Evolutionary conservation across 2,113 vertebrate species (phyloP), one percentile per base, ranked within the genome.

Genomic region (Silurus glanis): DNA sequence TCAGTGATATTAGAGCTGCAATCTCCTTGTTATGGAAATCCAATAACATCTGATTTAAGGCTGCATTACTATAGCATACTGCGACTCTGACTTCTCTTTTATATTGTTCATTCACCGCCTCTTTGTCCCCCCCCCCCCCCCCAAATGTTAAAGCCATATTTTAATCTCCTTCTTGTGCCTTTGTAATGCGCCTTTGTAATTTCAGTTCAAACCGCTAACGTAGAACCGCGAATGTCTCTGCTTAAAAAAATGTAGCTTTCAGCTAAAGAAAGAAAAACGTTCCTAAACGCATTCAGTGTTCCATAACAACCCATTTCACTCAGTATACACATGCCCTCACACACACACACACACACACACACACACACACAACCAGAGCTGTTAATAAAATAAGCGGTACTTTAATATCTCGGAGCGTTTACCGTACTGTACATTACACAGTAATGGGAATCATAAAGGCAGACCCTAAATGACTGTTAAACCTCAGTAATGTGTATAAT

Each of bases 31-130:
- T 82, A 47, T 37, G 58, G 79, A 75, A 85, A 82, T 59, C 17
- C 79, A 85, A 69, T 85, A 82, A 88, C 59, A 78, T 49, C 72
- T 56, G 25, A 85, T 85, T 85, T 82, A 58, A 76, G 71, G 69
- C 66, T 72, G 37, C 17, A 64, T 55, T 17, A 28, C n/a, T 76
- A 53, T 51, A 13, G 5, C 28, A 19, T 47, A 71, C 45, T 74
- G 55, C 55, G 59, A 59, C 76, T 61, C 82, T 87, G 23, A 67
- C 49, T 66, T 59, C 78, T 28, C n/a, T 61, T 76, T 81, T 87
- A 28, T 59, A 13, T 59, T 64, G 25, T 21, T 21, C 53, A 28
- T 55, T 49, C 61, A 55, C 17, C 25, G 62, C 37, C 49, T 78
- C 69, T 82, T 14, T 25, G 72, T 78, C 76, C 62, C 74, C 2